A percentile compares a stretch with the other conserved stretches of the same genome.
Evolutionary conservation across 2,113 vertebrate species (phyloP).

Genomic region (Cairina moschata): DNA sequence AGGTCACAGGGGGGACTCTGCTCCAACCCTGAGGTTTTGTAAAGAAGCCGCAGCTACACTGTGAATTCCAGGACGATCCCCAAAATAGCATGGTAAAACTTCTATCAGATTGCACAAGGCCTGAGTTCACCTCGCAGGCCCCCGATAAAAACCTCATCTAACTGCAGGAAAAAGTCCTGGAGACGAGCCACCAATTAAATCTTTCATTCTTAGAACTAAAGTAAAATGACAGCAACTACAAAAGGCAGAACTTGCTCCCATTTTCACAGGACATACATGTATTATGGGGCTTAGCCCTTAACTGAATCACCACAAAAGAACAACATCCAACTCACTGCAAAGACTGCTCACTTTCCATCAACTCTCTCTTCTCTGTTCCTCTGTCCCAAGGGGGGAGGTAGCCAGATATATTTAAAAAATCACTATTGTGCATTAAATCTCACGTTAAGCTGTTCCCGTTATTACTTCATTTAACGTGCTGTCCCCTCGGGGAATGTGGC

Average conservation of each 20-base stretch:
- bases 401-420: not conserved
- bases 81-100: not conserved
- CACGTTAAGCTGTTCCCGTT: not conserved
- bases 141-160: not conserved
- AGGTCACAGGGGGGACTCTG: not conserved
- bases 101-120: not conserved
- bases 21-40: not conserved
- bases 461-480: not conserved
- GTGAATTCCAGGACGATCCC: not conserved
- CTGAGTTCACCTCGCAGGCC: not conserved
- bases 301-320: not conserved
- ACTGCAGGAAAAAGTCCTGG: not conserved
- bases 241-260: not conserved
- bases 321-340: not conserved
- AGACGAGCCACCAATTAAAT: conserved; percentile 39
- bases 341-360: not conserved
- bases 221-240: not conserved
- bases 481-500: conserved; percentile 31
- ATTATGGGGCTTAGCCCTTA: not conserved
- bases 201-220: not conserved
- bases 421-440: not conserved
- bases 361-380: not conserved
- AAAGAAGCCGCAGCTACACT: not conserved
- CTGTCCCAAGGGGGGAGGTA: not conserved
- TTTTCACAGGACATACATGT: not conserved